Conservation (phyloP, 2,113 vertebrate genomes). For the Leucoraja erinaceus region DNA sequence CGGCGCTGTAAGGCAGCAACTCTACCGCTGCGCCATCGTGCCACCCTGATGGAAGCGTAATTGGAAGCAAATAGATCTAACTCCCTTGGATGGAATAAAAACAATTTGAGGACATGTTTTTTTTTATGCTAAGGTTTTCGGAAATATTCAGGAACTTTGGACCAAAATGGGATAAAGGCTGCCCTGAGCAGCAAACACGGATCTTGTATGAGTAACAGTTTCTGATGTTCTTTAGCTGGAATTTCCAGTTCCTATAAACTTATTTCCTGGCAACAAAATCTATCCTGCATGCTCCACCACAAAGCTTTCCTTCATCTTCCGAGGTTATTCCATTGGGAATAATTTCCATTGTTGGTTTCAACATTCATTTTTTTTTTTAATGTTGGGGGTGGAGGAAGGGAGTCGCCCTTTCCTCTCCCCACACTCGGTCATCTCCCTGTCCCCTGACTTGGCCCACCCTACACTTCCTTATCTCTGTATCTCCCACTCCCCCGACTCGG, state of each 20-base stretch:
- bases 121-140: neutral
- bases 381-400: too few species aligned
- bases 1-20: too few species aligned
- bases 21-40: too few species aligned
- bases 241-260: neutral
- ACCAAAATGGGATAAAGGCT: neutral
- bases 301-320: neutral
- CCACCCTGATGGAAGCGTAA: neutral
- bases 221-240: neutral
- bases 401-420: too few species aligned
- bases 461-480: too few species aligned
- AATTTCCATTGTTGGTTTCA: conserved; percentile 4
- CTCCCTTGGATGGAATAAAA: neutral
- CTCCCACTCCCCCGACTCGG: too few species aligned
- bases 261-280: neutral
- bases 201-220: neutral
- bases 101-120: too few species aligned
- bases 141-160: neutral
- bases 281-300: neutral
- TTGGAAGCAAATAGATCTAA: neutral
- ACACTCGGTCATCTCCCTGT: too few species aligned
- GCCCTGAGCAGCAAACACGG: too few species aligned
- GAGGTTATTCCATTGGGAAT: conserved; percentile 3
- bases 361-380: neutral
- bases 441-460: too few species aligned